phyloP scores from a whole-genome alignment of 2,888 invertebrate species.

The Andrena hattorfiana region DNA sequence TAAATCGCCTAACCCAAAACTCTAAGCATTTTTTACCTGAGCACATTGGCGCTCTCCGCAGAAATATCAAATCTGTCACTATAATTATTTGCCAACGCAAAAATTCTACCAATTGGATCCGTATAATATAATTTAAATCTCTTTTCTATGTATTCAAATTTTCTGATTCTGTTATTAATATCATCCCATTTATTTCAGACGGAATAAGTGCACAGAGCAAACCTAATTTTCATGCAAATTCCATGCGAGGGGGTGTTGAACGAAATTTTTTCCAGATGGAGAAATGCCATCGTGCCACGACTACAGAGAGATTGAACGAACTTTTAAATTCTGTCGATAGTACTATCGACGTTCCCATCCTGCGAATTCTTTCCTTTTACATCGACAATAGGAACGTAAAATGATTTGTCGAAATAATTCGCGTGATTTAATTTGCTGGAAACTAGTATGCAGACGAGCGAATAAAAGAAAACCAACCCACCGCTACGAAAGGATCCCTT shows the following conservation, averaged over 20 bases:
- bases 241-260: not conserved
- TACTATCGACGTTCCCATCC: not conserved
- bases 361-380: not conserved
- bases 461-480: slow-evolving; percentile 6
- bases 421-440: not conserved
- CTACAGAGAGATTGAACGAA: not conserved
- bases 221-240: not conserved
- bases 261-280: not conserved
- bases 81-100: too few species aligned
- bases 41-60: too few species aligned
- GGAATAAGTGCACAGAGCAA: not conserved
- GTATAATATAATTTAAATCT: too few species aligned
- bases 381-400: not conserved
- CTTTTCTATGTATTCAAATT: too few species aligned
- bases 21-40: too few species aligned
- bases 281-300: not conserved
- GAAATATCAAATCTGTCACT: too few species aligned
- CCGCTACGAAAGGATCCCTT: slow-evolving; percentile 4
- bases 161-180: not conserved
- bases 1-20: too few species aligned
- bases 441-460: not conserved
- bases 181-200: not conserved
- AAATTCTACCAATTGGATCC: too few species aligned
- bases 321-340: slow-evolving; percentile 10
- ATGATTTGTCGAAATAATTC: slow-evolving; percentile 11